phyloP scores from a whole-genome alignment of 2,797 vertebrate species.

The Phrynocephalus vlangalii region DNA sequence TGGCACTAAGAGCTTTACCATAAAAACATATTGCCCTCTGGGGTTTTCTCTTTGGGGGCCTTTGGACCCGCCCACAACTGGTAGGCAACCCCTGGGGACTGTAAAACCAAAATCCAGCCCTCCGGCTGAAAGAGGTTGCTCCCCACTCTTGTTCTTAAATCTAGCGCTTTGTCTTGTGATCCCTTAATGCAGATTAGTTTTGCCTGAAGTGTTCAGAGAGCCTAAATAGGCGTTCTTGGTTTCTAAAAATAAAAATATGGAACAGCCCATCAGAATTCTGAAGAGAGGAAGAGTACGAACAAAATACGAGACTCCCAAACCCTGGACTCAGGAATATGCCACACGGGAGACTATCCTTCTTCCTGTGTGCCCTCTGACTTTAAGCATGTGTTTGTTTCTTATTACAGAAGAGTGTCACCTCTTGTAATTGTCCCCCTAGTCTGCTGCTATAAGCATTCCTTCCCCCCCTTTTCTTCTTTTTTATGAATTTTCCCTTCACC shows the following conservation, averaged over 20 bases:
- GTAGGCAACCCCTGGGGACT: too few relatives aligned
- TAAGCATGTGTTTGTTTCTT: conserved; percentile 3
- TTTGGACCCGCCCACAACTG: too few relatives aligned
- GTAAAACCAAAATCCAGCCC: too few relatives aligned
- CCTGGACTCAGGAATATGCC: not conserved
- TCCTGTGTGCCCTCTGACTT: not conserved
- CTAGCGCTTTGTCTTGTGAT: not conserved
- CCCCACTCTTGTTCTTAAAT: not conserved
- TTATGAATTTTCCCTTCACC: conserved; percentile 14
- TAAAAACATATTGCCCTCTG: too few relatives aligned
- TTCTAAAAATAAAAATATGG: not conserved
- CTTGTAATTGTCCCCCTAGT: not conserved
- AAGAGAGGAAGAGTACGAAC: not conserved
- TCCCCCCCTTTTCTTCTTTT: conserved; percentile 8
- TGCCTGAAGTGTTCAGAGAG: not conserved
- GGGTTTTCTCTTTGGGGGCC: too few relatives aligned
- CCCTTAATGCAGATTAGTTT: not conserved
- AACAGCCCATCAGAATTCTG: too few relatives aligned
- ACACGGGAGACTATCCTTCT: not conserved
- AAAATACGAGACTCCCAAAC: not conserved
- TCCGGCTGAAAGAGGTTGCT: too few relatives aligned
- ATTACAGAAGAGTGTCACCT: not conserved
- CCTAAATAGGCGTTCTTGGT: not conserved
- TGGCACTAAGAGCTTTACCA: too few relatives aligned
- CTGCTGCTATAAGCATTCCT: not conserved